Conservation (phyloP, 1,140 invertebrate genomes). For the Argopecten irradians region DNA sequence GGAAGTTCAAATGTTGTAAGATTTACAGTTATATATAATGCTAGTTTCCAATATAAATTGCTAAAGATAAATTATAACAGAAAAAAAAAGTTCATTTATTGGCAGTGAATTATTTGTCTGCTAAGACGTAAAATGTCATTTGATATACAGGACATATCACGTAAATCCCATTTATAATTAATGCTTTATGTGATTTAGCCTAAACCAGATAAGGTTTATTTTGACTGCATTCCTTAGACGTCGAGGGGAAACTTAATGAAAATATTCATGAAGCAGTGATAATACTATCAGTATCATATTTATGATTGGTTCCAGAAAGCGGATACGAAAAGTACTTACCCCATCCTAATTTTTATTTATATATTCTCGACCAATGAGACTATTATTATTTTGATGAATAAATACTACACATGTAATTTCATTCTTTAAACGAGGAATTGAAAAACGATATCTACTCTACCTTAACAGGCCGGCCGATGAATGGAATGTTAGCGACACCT, state of each 20-base stretch:
- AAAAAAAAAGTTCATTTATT: too few relatives aligned
- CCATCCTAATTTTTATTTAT: background rate
- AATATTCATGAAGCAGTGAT: background rate
- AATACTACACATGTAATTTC: conserved; percentile 2
- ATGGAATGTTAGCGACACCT: background rate
- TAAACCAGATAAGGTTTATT: background rate
- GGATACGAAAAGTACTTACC: background rate
- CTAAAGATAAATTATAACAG: too few relatives aligned
- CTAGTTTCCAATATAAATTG: too few relatives aligned
- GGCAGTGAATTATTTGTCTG: too few relatives aligned
- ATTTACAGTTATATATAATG: too few relatives aligned
- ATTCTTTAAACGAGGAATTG: background rate
- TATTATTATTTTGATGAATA: background rate
- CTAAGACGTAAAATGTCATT: too few relatives aligned
- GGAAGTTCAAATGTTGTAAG: too few relatives aligned
- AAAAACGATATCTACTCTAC: background rate
- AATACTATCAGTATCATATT: background rate
- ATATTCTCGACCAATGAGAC: background rate
- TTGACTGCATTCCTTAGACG: background rate
- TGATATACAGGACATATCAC: background rate
- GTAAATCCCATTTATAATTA: background rate
- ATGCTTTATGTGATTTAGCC: background rate
- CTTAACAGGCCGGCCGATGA: background rate
- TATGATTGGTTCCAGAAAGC: background rate
- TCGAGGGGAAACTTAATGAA: background rate